These are phyloP conservation scores for Rhinichthys klamathensis DNA, from an alignment of 2,113 vertebrate species.

Conservation along the genomic window DNA sequence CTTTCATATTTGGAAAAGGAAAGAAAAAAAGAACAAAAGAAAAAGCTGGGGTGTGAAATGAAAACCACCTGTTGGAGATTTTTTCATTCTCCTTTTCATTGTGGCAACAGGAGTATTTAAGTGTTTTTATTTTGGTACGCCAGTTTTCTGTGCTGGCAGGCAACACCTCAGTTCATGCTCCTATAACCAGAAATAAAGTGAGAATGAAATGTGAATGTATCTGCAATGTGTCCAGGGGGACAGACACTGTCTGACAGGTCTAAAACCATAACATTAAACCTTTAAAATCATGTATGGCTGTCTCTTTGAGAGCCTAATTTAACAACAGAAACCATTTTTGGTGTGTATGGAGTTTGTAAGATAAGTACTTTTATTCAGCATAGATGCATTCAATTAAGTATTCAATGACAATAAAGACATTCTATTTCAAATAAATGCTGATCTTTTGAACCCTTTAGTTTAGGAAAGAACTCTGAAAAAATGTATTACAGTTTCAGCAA, in stretches of 20 bases:
- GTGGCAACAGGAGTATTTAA: constrained; percentile 34
- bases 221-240: neutral
- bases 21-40: constrained; percentile 35
- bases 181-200: neutral
- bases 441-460: neutral
- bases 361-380: neutral
- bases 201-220: constrained; percentile 35
- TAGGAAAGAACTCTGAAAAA: neutral
- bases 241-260: constrained; percentile 43
- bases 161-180: constrained; percentile 9
- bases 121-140: constrained; percentile 39
- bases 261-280: neutral
- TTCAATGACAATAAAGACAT: neutral
- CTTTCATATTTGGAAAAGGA: constrained; percentile 40
- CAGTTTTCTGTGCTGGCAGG: constrained; percentile 13
- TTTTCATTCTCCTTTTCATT: constrained; percentile 18
- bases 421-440: neutral
- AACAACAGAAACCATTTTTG: neutral
- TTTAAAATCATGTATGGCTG: neutral
- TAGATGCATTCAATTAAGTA: neutral
- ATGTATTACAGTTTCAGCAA: neutral
- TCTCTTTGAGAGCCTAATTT: neutral
- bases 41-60: constrained; percentile 47
- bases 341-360: neutral
- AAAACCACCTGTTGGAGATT: constrained; percentile 55